phyloP scores from a whole-genome alignment of 2,113 vertebrate genomes.

The Microtus ochrogaster region DNA sequence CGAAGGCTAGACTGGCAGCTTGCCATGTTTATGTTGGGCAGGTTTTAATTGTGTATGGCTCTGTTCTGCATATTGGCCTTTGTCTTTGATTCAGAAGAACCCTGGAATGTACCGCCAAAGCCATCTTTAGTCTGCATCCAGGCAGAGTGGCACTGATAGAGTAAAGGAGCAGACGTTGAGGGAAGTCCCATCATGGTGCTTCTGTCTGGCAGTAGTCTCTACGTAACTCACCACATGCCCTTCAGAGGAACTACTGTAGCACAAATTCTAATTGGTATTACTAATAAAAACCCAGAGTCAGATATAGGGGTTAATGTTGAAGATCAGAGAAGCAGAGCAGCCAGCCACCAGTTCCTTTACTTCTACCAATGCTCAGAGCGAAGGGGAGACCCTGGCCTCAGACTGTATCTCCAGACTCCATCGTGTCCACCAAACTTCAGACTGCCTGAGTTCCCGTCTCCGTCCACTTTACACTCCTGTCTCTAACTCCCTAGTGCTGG shows the following conservation, averaged over 20 bases:
- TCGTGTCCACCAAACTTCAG: too few species aligned
- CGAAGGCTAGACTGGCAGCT: neutral
- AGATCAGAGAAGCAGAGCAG: too few species aligned
- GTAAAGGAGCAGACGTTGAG: constrained; percentile 57
- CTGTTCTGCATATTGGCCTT: constrained; percentile 6
- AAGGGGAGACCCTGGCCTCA: too few species aligned
- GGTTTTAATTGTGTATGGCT: neutral
- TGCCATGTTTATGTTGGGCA: neutral
- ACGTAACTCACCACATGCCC: constrained; percentile 26
- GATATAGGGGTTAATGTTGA: too few species aligned
- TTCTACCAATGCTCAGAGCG: too few species aligned
- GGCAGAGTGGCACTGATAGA: neutral
- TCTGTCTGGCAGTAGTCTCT: neutral
- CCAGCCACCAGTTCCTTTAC: too few species aligned
- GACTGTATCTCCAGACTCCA: too few species aligned
- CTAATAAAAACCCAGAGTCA: too few species aligned
- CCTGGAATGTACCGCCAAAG: neutral
- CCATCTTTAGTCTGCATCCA: constrained; percentile 58
- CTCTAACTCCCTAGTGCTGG: too few species aligned
- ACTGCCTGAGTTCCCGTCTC: too few species aligned
- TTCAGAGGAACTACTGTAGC: constrained; percentile 26
- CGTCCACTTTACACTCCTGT: too few species aligned
- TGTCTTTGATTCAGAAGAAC: constrained; percentile 48
- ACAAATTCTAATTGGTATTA: too few species aligned
- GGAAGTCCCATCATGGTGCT: neutral